Evolutionary conservation across 2,888 invertebrate genomes (phyloP).

Genomic region (Lobophora halterata): DNA sequence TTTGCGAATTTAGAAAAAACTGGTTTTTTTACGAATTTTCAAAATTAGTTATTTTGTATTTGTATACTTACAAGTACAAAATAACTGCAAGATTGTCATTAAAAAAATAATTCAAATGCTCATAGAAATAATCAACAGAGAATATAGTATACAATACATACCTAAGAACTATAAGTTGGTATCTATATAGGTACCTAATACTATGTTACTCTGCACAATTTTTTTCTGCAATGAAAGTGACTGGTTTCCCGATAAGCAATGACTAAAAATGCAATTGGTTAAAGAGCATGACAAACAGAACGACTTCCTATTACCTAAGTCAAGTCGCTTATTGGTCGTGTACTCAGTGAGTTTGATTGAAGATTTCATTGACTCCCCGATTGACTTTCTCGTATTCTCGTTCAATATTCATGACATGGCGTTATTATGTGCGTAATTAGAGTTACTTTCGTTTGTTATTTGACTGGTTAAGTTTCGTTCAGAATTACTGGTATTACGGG

Average conservation of each 20-base stretch:
- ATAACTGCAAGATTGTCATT: too few relatives aligned
- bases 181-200: constrained; percentile 15
- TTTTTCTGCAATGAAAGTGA: constrained; percentile 23
- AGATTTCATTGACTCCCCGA: constrained; percentile 31
- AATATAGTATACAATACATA: too few relatives aligned
- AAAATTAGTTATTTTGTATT: too few relatives aligned
- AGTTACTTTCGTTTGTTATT: constrained; percentile 32
- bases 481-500: constrained; percentile 14
- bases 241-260: constrained; percentile 23
- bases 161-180: too few relatives aligned
- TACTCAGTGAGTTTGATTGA: constrained; percentile 33
- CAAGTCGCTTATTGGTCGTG: constrained; percentile 38
- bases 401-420: constrained; percentile 60
- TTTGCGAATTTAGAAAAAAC: too few relatives aligned
- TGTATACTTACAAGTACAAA: too few relatives aligned
- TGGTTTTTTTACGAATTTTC: too few relatives aligned
- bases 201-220: constrained; percentile 12
- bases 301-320: constrained; percentile 30
- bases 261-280: constrained; percentile 26
- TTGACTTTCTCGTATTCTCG: constrained; percentile 54
- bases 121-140: too few relatives aligned
- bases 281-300: constrained; percentile 33
- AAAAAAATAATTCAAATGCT: too few relatives aligned
- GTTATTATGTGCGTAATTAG: constrained; percentile 47
- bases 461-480: constrained; percentile 13